These are phyloP conservation scores for Agelaius phoeniceus DNA, from an alignment of 2,113 vertebrate species.

Conservation along the genomic window DNA sequence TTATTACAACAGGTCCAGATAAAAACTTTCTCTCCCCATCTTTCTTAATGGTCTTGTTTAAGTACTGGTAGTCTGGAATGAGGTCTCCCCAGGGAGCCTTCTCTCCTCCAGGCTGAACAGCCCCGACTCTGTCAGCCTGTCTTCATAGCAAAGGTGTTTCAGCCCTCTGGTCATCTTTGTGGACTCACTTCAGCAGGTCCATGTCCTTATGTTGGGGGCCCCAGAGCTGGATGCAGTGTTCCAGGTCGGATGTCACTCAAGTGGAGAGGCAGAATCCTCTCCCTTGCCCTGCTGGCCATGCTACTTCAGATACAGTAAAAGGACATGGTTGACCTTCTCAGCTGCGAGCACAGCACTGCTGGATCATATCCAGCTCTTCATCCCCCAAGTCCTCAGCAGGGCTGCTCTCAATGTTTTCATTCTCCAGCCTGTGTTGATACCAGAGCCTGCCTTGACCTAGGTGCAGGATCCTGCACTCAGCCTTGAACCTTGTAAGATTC, in stretches of 20 bases:
- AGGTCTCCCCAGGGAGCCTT: neutral
- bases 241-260: neutral
- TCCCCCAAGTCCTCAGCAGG: neutral
- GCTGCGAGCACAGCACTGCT: accelerated
- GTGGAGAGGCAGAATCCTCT: neutral
- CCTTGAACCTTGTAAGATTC: neutral
- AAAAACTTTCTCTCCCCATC: neutral
- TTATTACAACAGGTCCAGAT: neutral
- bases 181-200: neutral
- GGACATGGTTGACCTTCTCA: neutral
- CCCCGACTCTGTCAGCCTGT: neutral
- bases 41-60: neutral
- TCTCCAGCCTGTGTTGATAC: neutral
- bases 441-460: neutral
- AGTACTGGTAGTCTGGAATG: neutral
- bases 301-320: neutral
- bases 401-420: neutral
- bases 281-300: neutral
- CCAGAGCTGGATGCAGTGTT: neutral
- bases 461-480: neutral
- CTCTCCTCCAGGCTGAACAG: neutral
- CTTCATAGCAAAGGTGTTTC: neutral
- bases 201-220: neutral
- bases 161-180: neutral
- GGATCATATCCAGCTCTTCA: neutral